phyloP scores from a whole-genome alignment of 2,888 invertebrate species.

The Tiliacea aurago region DNA sequence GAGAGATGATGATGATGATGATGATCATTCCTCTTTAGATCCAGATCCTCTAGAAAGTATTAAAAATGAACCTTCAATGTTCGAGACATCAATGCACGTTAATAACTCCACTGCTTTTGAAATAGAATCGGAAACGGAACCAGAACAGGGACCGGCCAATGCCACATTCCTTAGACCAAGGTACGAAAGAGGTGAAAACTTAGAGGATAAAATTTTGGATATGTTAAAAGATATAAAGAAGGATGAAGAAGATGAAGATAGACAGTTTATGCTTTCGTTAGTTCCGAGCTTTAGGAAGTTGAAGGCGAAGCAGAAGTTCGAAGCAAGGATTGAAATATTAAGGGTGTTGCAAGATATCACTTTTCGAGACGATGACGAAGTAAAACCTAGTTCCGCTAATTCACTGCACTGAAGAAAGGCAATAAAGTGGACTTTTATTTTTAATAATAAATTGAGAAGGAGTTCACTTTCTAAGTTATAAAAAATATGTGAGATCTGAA shows the following conservation, averaged over 20 bases:
- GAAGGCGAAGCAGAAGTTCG: conserved; percentile 75
- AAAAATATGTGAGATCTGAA: conserved; percentile 7
- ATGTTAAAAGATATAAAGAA: conserved; percentile 72
- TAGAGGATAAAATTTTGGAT: conserved; percentile 73
- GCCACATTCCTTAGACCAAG: conserved; percentile 52
- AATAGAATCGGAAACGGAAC: conserved; percentile 46
- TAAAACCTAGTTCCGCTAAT: conserved; percentile 20
- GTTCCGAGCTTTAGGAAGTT: conserved; percentile 78
- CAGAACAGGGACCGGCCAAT: conserved; percentile 19
- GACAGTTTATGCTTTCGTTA: conserved; percentile 78
- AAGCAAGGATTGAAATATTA: conserved; percentile 79
- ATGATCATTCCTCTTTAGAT: conserved; percentile 62
- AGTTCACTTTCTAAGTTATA: conserved; percentile 8
- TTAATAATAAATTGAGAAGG: neutral
- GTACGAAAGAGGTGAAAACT: conserved; percentile 64
- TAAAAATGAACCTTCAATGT: conserved; percentile 64
- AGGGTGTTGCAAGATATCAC: conserved; percentile 74
- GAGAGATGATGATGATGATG: conserved; percentile 57
- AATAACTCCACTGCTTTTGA: conserved; percentile 41
- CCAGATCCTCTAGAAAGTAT: conserved; percentile 68
- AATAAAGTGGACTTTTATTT: neutral
- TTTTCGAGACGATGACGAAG: conserved; percentile 62
- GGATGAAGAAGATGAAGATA: conserved; percentile 77
- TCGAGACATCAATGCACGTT: conserved; percentile 36
- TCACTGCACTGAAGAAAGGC: neutral